Base-by-base conservation (phyloP, 1,140 invertebrate species). In the Halyomorpha halys region DNA sequence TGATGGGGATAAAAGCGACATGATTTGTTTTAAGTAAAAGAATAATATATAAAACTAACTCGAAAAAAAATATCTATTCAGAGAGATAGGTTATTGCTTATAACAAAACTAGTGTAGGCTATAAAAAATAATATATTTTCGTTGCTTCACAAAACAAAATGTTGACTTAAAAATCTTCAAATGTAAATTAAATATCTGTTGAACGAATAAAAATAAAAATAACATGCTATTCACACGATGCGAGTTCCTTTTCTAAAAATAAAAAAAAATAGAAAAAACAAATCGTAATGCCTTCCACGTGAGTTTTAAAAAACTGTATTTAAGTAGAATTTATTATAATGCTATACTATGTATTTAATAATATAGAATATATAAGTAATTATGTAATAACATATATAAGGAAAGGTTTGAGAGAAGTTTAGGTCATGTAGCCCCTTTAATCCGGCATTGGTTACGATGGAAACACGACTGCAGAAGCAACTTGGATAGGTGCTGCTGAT, bases 371-470 rank as follows among this genome's bases (percentile, higher is more conserved):
- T n/a, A n/a, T n/a, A n/a, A n/a, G n/a, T n/a, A n/a, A n/a, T n/a
- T n/a, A n/a, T n/a, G n/a, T n/a, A n/a, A n/a, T n/a, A 25, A 54
- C 23, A 45, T 27, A 65, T 56, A 56, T 23, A 56, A 56, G 53
- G 53, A 56, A 56, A 23, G 23, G 23, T 23, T 23, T 19, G 11
- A 25, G n/a, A 21, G n/a, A 56, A 56, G 53, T 56, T 21, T 3
- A 23, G 16, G 18, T 21, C 21, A 27, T 59, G 54, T 39, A 60
- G 25, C 59, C 59, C 30, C 59, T 60, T 87, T 87, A 84, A 85
- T 87, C 71, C 85, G 80, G 72, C 87, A 86, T 73, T 86, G 84
- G 72, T 87, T 86, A 61, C 85, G 84, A 80, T 87, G 85, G 75
- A 86, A 86, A 79, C 83, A 81, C 72, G 82, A 76, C 73, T 79